These are phyloP conservation scores for Nemapogon koenigi DNA, from an alignment of 2,888 invertebrate species.

Conservation along the genomic window DNA sequence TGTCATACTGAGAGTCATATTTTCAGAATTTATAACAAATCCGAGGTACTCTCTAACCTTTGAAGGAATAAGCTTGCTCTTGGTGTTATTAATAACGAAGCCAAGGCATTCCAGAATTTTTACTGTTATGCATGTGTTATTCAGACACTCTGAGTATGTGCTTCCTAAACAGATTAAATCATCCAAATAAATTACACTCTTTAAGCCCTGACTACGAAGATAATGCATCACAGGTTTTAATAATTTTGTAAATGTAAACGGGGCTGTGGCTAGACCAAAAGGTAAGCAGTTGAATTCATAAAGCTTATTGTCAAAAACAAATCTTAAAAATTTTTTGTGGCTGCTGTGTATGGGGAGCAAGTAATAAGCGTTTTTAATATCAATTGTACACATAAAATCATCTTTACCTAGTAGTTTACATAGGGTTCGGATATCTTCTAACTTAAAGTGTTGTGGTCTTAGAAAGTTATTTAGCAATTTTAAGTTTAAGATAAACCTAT, in stretches of 20 bases:
- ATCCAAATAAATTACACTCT: constrained; percentile 12
- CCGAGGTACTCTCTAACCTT: constrained; percentile 13
- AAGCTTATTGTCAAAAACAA: constrained; percentile 10
- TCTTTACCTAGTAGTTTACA: constrained; percentile 9
- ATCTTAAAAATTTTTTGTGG: constrained; percentile 13
- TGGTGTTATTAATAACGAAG: constrained; percentile 13
- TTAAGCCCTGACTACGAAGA: constrained; percentile 3
- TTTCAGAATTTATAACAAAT: constrained; percentile 10
- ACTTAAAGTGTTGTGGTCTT: constrained; percentile 13
- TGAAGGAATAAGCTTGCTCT: constrained; percentile 9
- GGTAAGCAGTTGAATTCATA: constrained; percentile 14
- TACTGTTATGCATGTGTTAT: constrained; percentile 4
- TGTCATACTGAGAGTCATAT: background rate
- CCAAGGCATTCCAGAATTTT: constrained; percentile 8
- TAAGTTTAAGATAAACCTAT: constrained; percentile 15
- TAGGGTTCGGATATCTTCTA: constrained; percentile 14
- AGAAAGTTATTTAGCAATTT: constrained; percentile 10
- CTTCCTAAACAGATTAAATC: constrained; percentile 10
- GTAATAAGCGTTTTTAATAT: constrained; percentile 14
- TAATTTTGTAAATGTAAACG: constrained; percentile 13
- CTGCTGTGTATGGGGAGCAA: constrained; percentile 8
- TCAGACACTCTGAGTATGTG: constrained; percentile 4
- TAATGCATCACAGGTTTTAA: constrained; percentile 11
- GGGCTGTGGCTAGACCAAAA: constrained; percentile 14
- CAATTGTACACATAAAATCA: constrained; percentile 11